Percentiles rank a stretch among this genome's conserved stretches.
Conservation (phyloP, 1,140 invertebrate species). For the Danaus melanippus region DNA sequence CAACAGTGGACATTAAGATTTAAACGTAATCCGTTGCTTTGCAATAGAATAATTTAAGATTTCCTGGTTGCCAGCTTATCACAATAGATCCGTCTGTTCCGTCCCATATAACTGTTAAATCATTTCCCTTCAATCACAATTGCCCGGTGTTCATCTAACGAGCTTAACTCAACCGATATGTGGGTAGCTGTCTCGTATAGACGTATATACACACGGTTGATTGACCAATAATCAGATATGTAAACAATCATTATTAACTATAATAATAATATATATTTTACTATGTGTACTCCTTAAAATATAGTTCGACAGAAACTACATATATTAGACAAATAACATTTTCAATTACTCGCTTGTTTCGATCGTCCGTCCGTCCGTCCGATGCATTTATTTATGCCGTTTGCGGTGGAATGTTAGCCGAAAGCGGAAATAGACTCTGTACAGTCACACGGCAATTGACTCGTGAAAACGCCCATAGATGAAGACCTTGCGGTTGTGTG, state of each 20-base stretch:
- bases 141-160: conserved; percentile 33
- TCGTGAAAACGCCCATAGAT: conserved; percentile 29
- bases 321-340: background rate
- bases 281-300: too few species aligned
- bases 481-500: conserved; percentile 15
- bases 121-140: conserved; percentile 43
- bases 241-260: too few species aligned
- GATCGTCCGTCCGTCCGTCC: conserved; percentile 1
- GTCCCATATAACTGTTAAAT: conserved; percentile 45
- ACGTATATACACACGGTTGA: conserved; percentile 7
- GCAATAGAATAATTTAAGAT: conserved; percentile 57
- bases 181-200: conserved; percentile 19
- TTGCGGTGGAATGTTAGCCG: conserved; percentile 28
- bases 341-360: conserved; percentile 5
- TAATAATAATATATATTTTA: too few species aligned
- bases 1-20: conserved; percentile 23
- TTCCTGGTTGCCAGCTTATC: conserved; percentile 41
- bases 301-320: too few species aligned
- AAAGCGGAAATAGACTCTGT: conserved; percentile 39
- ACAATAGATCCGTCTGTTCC: conserved; percentile 48
- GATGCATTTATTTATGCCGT: conserved; percentile 32
- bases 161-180: conserved; percentile 41
- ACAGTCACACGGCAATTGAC: conserved; percentile 42
- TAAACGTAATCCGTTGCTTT: conserved; percentile 40
- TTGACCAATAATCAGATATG: background rate